These are phyloP conservation scores for Syngnathus scovelli DNA, from an alignment of 2,113 vertebrate genomes.

Conservation along the genomic window DNA sequence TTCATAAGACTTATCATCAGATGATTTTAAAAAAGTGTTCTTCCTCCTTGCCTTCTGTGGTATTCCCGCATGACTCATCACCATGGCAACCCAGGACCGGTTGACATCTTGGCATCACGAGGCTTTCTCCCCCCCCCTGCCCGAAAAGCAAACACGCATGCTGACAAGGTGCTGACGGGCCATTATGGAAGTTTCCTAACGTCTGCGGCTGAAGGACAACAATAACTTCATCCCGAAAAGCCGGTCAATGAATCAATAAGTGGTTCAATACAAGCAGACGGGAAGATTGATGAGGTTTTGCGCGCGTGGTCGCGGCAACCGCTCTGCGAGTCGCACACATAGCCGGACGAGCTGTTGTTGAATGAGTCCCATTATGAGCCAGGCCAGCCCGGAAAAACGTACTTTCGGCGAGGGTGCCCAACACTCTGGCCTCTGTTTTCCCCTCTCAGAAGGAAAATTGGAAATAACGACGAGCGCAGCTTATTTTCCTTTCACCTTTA, in stretches of 20 bases:
- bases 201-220: constrained; percentile 4
- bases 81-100: constrained; percentile 30
- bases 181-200: constrained; percentile 11
- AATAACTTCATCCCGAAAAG: neutral
- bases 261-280: neutral
- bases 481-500: constrained; percentile 12
- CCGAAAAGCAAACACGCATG: constrained; percentile 6
- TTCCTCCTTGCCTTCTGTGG: constrained; percentile 17
- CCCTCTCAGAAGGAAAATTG: constrained; percentile 25
- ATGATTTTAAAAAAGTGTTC: constrained; percentile 26
- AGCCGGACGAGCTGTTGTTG: constrained; percentile 11
- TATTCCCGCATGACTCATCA: constrained; percentile 44
- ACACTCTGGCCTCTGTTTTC: constrained; percentile 35
- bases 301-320: no score
- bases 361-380: constrained; percentile 40
- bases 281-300: neutral
- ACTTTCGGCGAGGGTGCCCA: constrained; percentile 14
- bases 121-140: constrained; percentile 14
- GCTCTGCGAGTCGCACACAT: neutral
- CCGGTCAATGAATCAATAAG: constrained; percentile 26
- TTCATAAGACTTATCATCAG: constrained; percentile 19
- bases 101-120: constrained; percentile 51
- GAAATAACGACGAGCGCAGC: neutral
- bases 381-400: constrained; percentile 42
- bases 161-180: constrained; percentile 13